A percentile compares a stretch with the other conserved stretches of the same genome.
Evolutionary conservation across 2,113 vertebrate species (phyloP).

Genomic region (Protomyctophum bolini): DNA sequence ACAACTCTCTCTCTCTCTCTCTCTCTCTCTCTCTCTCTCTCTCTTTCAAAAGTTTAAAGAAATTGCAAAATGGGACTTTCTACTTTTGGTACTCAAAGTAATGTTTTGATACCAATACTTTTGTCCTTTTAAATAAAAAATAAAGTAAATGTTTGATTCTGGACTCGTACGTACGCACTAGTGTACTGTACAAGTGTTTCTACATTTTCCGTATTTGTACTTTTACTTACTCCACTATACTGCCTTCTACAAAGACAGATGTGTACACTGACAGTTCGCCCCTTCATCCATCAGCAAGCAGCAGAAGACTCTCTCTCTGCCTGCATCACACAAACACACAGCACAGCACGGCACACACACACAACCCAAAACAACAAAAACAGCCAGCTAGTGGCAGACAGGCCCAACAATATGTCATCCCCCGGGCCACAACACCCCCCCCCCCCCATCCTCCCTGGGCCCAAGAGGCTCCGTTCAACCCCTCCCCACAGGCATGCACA

Average conservation of each 20-base stretch:
- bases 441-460: constrained; percentile 7
- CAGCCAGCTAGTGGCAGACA: neutral
- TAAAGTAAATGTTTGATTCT: too few species aligned
- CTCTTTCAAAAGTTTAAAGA: neutral
- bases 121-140: too few species aligned
- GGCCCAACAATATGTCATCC: constrained; percentile 59
- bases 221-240: neutral
- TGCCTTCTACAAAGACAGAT: constrained; percentile 59
- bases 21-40: constrained; percentile 5
- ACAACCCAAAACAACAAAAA: constrained; percentile 4
- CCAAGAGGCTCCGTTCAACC: constrained; percentile 35
- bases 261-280: constrained; percentile 47
- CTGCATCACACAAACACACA: constrained; percentile 36
- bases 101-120: too few species aligned
- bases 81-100: too few species aligned
- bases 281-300: constrained; percentile 52
- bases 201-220: too few species aligned
- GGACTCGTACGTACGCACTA: too few species aligned
- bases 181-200: too few species aligned
- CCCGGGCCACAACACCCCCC: constrained; percentile 38
- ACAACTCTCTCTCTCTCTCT: neutral
- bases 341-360: constrained; percentile 60
- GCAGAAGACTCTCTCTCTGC: constrained; percentile 14
- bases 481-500: constrained; percentile 41
- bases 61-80: too few species aligned